A percentile compares a stretch with the other conserved stretches of the same genome.
phyloP scores from a whole-genome alignment of 2,888 invertebrate genomes.

The Caenorhabditis wallacei region DNA sequence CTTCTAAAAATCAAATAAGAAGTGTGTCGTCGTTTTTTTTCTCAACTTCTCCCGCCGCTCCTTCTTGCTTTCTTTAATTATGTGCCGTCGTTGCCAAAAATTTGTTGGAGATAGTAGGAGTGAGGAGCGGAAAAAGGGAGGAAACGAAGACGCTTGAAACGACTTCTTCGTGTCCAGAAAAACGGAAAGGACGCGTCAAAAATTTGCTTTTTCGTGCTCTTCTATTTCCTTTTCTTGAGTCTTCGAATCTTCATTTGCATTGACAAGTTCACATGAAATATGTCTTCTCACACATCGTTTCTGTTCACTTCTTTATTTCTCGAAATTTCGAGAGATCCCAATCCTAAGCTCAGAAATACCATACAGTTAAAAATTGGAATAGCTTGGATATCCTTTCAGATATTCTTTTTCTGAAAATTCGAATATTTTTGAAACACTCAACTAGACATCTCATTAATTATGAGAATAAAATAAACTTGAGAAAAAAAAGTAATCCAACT shows the following conservation, averaged over 20 bases:
- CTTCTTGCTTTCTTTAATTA: constrained; percentile 59
- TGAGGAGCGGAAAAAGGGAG: neutral
- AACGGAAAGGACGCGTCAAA: constrained; percentile 53
- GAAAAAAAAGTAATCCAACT: neutral
- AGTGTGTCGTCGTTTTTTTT: constrained; percentile 47
- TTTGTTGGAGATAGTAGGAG: constrained; percentile 42
- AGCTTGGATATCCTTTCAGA: too few relatives aligned
- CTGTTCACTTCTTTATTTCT: constrained; percentile 1
- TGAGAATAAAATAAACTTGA: neutral
- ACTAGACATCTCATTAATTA: too few relatives aligned
- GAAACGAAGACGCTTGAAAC: constrained; percentile 4
- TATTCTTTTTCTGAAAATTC: too few relatives aligned
- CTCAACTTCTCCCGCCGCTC: constrained; percentile 23
- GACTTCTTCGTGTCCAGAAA: constrained; percentile 39
- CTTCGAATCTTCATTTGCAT: constrained; percentile 52
- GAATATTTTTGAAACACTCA: too few relatives aligned
- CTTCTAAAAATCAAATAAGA: constrained; percentile 57
- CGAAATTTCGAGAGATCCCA: neutral
- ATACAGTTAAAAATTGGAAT: too few relatives aligned
- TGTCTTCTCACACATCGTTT: constrained; percentile 29
- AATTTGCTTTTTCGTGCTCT: constrained; percentile 34
- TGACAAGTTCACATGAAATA: constrained; percentile 48
- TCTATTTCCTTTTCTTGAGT: constrained; percentile 31
- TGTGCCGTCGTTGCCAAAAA: constrained; percentile 56
- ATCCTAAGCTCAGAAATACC: neutral